These are phyloP conservation scores for Phalloptychus januarius DNA, from an alignment of 2,797 vertebrate species.

Conservation along the genomic window DNA sequence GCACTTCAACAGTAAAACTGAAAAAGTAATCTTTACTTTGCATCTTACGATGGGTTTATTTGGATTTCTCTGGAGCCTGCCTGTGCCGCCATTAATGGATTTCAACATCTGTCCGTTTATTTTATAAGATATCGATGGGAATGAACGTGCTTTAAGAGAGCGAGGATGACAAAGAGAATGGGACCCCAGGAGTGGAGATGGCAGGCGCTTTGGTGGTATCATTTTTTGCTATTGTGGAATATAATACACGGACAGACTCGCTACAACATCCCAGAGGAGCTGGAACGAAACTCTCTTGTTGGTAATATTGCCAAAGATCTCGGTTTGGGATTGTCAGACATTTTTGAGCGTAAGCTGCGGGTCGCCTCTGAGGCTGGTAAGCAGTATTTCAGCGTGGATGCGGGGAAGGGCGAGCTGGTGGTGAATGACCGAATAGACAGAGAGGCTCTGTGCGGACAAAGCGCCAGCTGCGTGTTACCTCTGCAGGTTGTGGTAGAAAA, in stretches of 20 bases:
- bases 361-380: conserved; percentile 61
- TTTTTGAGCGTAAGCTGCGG: conserved; percentile 41
- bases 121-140: conserved; percentile 4
- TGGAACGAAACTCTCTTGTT: conserved; percentile 70
- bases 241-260: conserved; percentile 66
- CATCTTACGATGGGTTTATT: background rate
- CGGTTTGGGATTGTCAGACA: conserved; percentile 56
- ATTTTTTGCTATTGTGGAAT: conserved; percentile 65
- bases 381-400: conserved; percentile 68
- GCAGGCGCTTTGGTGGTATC: conserved; percentile 63
- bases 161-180: conserved; percentile 58
- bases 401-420: conserved; percentile 64
- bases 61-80: background rate
- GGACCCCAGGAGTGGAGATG: conserved; percentile 65
- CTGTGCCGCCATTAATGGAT: conserved; percentile 6
- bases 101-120: background rate
- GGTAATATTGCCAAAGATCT: conserved; percentile 81
- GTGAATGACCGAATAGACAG: conserved; percentile 46
- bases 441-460: conserved; percentile 68
- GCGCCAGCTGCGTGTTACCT: conserved; percentile 56
- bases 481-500: conserved; percentile 75
- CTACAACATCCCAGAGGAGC: conserved; percentile 78
- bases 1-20: background rate
- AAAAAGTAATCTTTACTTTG: background rate
- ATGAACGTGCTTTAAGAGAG: background rate